Conservation (phyloP, 1,140 invertebrate species). For the Pogonognathellus flavescens region DNA sequence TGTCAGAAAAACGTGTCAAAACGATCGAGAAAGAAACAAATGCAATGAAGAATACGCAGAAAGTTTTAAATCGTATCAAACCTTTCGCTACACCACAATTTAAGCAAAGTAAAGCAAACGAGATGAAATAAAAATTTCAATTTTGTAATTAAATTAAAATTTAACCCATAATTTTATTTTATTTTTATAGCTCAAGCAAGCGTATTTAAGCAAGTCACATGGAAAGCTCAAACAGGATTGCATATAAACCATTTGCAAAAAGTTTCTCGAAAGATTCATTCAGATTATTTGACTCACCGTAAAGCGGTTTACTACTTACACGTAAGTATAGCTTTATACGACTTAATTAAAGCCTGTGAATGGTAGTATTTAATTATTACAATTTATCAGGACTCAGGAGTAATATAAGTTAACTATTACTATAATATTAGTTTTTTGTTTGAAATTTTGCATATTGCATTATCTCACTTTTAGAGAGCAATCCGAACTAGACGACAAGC, state of each 20-base stretch:
- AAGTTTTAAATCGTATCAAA: background rate
- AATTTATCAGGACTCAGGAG: too few relatives aligned
- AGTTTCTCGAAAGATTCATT: slow-evolving; percentile 60
- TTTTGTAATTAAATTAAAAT: background rate
- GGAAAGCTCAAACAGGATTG: slow-evolving; percentile 61
- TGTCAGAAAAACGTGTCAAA: background rate
- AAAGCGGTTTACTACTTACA: slow-evolving; percentile 61
- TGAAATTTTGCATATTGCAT: too few relatives aligned
- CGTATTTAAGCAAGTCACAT: slow-evolving; percentile 58
- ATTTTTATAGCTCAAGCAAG: slow-evolving; percentile 17
- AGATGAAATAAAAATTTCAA: too few relatives aligned
- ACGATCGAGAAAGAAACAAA: background rate
- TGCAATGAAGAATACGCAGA: background rate
- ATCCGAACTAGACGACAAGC: slow-evolving; percentile 57
- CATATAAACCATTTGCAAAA: slow-evolving; percentile 63
- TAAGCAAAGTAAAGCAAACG: slow-evolving; percentile 9
- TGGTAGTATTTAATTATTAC: too few relatives aligned
- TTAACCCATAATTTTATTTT: background rate
- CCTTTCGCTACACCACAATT: background rate
- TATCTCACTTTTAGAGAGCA: slow-evolving; percentile 48
- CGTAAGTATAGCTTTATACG: slow-evolving; percentile 50
- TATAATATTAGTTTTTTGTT: too few relatives aligned
- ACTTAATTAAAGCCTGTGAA: too few relatives aligned
- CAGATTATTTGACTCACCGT: slow-evolving; percentile 60
- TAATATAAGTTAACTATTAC: too few relatives aligned